Conservation (phyloP, 2,113 vertebrate genomes). For the Toxostoma redivivum region DNA sequence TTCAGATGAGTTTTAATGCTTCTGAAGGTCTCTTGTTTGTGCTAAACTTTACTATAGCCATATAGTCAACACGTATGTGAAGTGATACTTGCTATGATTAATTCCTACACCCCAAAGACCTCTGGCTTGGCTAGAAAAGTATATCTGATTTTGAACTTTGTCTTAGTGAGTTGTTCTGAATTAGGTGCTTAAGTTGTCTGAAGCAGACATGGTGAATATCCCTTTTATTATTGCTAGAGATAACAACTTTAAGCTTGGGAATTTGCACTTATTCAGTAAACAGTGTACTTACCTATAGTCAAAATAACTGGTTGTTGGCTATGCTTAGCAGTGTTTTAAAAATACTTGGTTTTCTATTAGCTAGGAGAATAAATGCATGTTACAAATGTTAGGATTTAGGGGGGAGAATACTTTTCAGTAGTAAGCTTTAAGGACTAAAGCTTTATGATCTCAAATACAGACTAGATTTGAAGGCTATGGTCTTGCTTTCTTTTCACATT, state of each 20-base stretch:
- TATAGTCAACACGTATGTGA: neutral
- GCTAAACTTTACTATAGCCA: neutral
- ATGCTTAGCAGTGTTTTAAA: neutral
- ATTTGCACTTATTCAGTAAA: neutral
- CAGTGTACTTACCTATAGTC: neutral
- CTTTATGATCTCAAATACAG: neutral
- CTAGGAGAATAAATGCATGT: neutral
- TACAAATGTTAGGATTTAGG: neutral
- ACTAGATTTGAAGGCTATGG: neutral
- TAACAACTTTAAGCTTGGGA: neutral
- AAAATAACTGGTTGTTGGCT: neutral
- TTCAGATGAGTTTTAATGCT: neutral
- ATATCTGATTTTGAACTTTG: neutral
- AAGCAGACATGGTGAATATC: neutral
- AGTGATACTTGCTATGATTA: rapidly evolving
- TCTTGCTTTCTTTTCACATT: neutral
- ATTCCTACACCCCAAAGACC: neutral
- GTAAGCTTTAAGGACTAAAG: neutral
- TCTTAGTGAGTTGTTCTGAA: neutral
- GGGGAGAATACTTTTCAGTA: neutral
- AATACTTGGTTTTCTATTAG: neutral
- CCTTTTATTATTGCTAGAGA: neutral
- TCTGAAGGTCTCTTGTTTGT: neutral
- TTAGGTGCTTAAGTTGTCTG: neutral
- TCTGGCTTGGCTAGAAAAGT: neutral